phyloP scores from a whole-genome alignment of 2,797 vertebrate species.

The Oryzias dopingdopingensis region DNA sequence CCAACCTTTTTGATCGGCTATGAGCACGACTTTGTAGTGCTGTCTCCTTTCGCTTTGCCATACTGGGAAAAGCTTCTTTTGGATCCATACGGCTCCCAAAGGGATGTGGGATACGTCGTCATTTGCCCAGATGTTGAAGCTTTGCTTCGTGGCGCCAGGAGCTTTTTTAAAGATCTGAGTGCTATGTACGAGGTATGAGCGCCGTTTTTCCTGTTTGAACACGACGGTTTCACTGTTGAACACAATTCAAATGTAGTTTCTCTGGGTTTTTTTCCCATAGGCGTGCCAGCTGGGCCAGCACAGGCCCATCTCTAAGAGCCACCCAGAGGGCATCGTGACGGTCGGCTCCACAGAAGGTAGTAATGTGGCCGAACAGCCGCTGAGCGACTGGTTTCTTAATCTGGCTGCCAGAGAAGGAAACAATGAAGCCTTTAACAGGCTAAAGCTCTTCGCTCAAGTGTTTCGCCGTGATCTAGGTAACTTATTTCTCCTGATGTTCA shows the following conservation, averaged over 20 bases:
- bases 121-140: slow-evolving; percentile 96
- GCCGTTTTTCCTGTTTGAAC: slow-evolving; percentile 18
- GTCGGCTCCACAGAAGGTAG: slow-evolving; percentile 87
- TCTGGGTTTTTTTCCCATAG: slow-evolving; percentile 63
- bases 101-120: slow-evolving; percentile 95
- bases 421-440: slow-evolving; percentile 92
- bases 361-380: slow-evolving; percentile 88
- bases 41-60: slow-evolving; percentile 96
- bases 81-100: slow-evolving; percentile 95
- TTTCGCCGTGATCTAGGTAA: slow-evolving; percentile 95
- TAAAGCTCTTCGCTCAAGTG: slow-evolving; percentile 97
- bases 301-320: slow-evolving; percentile 91
- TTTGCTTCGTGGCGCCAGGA: slow-evolving; percentile 89
- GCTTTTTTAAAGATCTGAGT: slow-evolving; percentile 95
- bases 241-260: slow-evolving; percentile 17
- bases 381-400: slow-evolving; percentile 97
- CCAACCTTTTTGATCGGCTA: slow-evolving; percentile 97
- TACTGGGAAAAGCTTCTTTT: slow-evolving; percentile 99
- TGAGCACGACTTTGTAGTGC: slow-evolving; percentile 98
- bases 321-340: slow-evolving; percentile 92
- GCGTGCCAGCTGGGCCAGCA: slow-evolving; percentile 96
- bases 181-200: slow-evolving; percentile 91
- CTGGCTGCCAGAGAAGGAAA: slow-evolving; percentile 83
- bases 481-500: slow-evolving; percentile 9
- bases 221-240: slow-evolving; percentile 20